These are phyloP conservation scores for Acanthoscelides obtectus DNA, from an alignment of 2,888 invertebrate species.

Conservation along the genomic window DNA sequence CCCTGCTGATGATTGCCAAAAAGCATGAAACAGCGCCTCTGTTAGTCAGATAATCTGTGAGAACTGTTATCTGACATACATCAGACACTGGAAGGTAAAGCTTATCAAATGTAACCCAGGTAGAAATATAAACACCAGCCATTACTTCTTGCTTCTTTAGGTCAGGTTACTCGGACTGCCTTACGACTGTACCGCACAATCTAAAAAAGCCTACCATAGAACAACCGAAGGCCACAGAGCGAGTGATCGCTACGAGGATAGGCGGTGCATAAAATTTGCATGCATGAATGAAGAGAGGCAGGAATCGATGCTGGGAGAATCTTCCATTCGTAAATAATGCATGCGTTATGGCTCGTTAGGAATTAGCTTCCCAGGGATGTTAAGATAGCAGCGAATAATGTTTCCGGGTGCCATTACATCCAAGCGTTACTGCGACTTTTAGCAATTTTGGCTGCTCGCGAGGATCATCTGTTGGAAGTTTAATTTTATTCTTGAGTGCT, in stretches of 20 bases:
- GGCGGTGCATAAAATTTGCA: constrained; percentile 20
- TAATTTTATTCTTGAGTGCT: neutral
- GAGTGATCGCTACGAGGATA: constrained; percentile 15
- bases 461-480: neutral
- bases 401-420: neutral
- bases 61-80: too few species aligned
- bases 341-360: neutral
- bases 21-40: too few species aligned
- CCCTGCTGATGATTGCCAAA: too few species aligned
- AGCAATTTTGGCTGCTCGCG: neutral
- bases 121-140: too few species aligned
- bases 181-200: too few species aligned
- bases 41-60: too few species aligned
- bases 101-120: too few species aligned
- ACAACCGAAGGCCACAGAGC: constrained; percentile 15
- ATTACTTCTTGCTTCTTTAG: too few species aligned
- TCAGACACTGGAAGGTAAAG: too few species aligned
- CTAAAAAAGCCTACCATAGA: too few species aligned
- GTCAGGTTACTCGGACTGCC: too few species aligned
- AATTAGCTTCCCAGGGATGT: neutral
- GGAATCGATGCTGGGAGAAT: neutral
- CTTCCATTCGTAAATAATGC: neutral
- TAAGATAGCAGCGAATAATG: neutral
- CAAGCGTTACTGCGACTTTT: neutral
- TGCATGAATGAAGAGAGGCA: constrained; percentile 14